Evolutionary conservation across 2,888 invertebrate species (phyloP).

Genomic region (Eupithecia subumbrata): DNA sequence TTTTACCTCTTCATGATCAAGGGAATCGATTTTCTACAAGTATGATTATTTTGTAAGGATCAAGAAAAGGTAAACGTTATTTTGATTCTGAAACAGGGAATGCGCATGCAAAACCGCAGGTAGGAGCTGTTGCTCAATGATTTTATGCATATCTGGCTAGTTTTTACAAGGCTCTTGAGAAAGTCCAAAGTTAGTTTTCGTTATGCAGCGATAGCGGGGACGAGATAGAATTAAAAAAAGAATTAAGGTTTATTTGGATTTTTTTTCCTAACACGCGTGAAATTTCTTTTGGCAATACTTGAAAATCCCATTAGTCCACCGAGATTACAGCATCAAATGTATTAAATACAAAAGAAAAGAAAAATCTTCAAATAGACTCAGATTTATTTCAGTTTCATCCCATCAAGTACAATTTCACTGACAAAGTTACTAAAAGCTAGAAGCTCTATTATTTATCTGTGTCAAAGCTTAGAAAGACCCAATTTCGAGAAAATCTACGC

Average conservation of each 20-base stretch:
- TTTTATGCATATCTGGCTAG: no score
- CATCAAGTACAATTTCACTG: background rate
- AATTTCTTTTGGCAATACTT: background rate
- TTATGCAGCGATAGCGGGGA: background rate
- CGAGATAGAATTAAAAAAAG: background rate
- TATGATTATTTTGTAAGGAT: no score
- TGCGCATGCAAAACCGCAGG: no score
- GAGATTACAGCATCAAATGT: background rate
- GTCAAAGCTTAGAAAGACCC: slow-evolving; percentile 4
- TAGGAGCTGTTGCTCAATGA: no score
- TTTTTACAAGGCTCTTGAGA: no score
- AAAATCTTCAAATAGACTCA: background rate
- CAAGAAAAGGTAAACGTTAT: no score
- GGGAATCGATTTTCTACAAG: no score
- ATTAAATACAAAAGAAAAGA: background rate
- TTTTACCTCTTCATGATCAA: no score
- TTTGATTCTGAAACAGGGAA: no score
- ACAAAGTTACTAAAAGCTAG: background rate
- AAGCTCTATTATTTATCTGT: background rate
- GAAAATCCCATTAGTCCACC: background rate
- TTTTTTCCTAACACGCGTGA: background rate
- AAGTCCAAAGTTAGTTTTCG: background rate
- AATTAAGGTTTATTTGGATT: background rate
- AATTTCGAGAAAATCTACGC: slow-evolving; percentile 9
- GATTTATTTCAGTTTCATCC: background rate